phyloP scores from a whole-genome alignment of 1,140 invertebrate species.

The Philotrypesis tridentata region DNA sequence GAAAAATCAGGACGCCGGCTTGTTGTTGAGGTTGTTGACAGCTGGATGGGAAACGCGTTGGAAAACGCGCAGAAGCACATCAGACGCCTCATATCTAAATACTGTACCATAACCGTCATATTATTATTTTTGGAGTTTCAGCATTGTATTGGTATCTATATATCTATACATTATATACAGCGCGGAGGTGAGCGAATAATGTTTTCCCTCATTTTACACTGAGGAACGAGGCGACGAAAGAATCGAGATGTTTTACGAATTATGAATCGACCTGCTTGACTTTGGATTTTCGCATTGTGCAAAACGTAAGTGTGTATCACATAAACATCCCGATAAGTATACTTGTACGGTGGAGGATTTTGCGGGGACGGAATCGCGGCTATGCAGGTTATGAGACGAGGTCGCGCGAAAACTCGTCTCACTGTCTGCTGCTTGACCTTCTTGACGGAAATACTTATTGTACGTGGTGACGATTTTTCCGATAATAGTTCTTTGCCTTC shows the following conservation, averaged over 20 bases:
- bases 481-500: not conserved
- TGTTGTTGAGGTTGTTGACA: too few relatives aligned
- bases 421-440: conserved; percentile 19
- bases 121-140: not conserved
- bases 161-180: not conserved
- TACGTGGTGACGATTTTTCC: not conserved
- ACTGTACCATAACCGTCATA: too few relatives aligned
- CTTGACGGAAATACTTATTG: conserved; percentile 34
- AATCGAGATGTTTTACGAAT: not conserved
- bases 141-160: too few relatives aligned
- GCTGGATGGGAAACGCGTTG: too few relatives aligned
- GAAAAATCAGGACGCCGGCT: too few relatives aligned
- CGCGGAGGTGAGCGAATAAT: not conserved
- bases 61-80: too few relatives aligned
- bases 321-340: too few relatives aligned
- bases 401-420: not conserved
- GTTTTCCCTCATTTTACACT: not conserved
- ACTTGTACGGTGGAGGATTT: too few relatives aligned
- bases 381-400: not conserved
- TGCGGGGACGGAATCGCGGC: too few relatives aligned
- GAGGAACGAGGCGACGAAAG: not conserved
- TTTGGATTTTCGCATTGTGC: not conserved
- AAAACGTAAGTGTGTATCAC: not conserved
- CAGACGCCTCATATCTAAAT: too few relatives aligned
- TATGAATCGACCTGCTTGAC: conserved; percentile 12